Base-by-base conservation (phyloP, 2,888 invertebrate genomes). In the Aporophyla nigra region DNA sequence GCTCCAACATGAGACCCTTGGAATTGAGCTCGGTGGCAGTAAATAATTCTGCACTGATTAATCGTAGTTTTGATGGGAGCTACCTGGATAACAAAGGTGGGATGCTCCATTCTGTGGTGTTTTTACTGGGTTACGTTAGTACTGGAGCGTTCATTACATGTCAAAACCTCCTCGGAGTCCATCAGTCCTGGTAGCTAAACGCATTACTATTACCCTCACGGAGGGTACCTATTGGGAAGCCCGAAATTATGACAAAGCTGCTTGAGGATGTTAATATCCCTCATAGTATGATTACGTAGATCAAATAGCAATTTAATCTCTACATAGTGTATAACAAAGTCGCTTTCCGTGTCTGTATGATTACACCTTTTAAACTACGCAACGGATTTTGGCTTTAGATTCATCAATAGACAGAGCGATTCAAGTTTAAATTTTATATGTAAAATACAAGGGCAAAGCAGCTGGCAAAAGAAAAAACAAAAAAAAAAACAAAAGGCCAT, bases 1-100 rank as follows among this genome's bases (percentile, higher is more conserved):
- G 69, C 77, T 76, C 61, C n/a, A 75, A 78, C 66, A 82, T 72
- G 72, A 81, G 76, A 85, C 81, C 87, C 77, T 80, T 76, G 67
- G 71, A 82, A 76, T 76, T 56, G 75, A 78, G 68, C 56, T 68
- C n/a, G 33, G 70, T 73, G 78, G 40, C 76, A 68, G 76, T 74
- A 76, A 86, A 86, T 86, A 76, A 86, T 86, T 86, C 76, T 66
- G 79, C 68, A 67, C 63, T 84, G 83, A 82, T 86, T 84, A 84
- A 82, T 76, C 71, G 49, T 75, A 74, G 80, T 71, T 86, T 78
- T 86, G 76, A 82, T 81, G 71, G 71, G 51, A 77, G 70, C 27
- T 75, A 74, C 74, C 67, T 53, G 65, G 51, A n/a, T 71, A 69
- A 59, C 53, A 58, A 72, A 66, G 83, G 76, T 63, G 10, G 12